Base-by-base conservation (phyloP, 1,140 invertebrate genomes). In the Teleogryllus occipitalis region DNA sequence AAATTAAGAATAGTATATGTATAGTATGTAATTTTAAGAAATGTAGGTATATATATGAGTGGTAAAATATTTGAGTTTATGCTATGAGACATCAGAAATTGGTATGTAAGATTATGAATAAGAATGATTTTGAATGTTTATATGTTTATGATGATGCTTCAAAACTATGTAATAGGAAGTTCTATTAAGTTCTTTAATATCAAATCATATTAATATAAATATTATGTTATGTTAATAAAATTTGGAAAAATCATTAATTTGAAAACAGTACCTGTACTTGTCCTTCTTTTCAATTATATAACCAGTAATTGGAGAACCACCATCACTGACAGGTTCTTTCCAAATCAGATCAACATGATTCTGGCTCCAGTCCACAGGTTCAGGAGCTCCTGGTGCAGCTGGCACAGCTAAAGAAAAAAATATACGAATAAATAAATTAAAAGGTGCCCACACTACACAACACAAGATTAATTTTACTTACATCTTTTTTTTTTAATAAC, bases 221-320 rank as follows among this genome's bases (percentile, higher is more conserved):
- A 15, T 18, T 15, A 76, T 27, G 27, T n/a, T 8, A 76, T n/a
- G 7, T n/a, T n/a, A 15, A 77, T 10, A 22, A 27, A 39, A 47
- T 22, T 18, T 18, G 65, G 73, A 72, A 79, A 39, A 39, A 39
- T 39, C 5, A 39, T 39, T 39, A 39, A 39, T 39, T 39, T 39
- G 5, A 39, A 39, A 39, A 39, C 27, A 39, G 7, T 83, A 87
- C 86, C 86, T 88, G 88, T 97, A 97, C 86, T 98, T 99, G 83
- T 98, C 96, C 85, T 97, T 97, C 89, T 97, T 97, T 86, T 99
- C 97, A 82, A 99, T 92, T 73, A 99, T 94, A 84, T 99, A 99
- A 48, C 96, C 94, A 81, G 92, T 94, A 83, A 99, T 96, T 10
- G 96, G 95, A 8, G 96, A 93, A 27, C 97, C 97, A 80, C 96